A percentile compares a stretch with the other conserved stretches of the same genome.
Evolutionary conservation across 1,140 invertebrate genomes (phyloP).

Genomic region (Drepana arcuata): DNA sequence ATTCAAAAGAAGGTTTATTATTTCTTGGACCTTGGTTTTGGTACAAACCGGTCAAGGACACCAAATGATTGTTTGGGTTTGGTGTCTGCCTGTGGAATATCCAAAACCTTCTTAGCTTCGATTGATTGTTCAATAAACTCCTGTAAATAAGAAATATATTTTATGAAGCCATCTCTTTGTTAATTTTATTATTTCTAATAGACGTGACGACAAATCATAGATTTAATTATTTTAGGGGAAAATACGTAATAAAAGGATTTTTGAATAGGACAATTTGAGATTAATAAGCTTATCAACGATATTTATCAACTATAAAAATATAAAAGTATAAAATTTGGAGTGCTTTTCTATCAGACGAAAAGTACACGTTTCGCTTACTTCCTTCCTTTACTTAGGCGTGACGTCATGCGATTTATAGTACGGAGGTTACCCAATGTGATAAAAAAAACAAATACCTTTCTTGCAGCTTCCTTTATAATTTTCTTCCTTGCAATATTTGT

Average conservation of each 20-base stretch:
- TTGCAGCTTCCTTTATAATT: slow-evolving; percentile 79
- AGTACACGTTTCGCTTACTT: too few species aligned
- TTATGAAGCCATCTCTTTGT: too few species aligned
- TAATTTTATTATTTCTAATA: too few species aligned
- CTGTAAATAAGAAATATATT: slow-evolving; percentile 57
- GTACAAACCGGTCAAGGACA: slow-evolving; percentile 78
- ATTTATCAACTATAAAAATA: too few species aligned
- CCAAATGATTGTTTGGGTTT: slow-evolving; percentile 67
- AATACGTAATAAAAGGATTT: too few species aligned
- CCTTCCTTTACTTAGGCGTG: too few species aligned
- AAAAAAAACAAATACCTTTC: slow-evolving; percentile 66
- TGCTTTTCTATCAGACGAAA: too few species aligned
- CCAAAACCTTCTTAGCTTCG: slow-evolving; percentile 41
- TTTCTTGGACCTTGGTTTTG: slow-evolving; percentile 47
- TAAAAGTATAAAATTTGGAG: too few species aligned
- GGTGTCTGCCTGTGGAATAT: slow-evolving; percentile 29
- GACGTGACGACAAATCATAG: slow-evolving; percentile 1
- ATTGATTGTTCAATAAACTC: slow-evolving; percentile 73
- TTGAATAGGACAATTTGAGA: too few species aligned
- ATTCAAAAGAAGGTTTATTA: slow-evolving; percentile 28
- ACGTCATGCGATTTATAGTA: too few species aligned
- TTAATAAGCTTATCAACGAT: too few species aligned
- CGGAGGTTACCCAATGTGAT: too few species aligned
- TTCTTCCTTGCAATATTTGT: slow-evolving; percentile 85
- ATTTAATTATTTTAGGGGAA: slow-evolving; percentile 1